phyloP scores from a whole-genome alignment of 2,888 invertebrate genomes.

The Chrysina gloriosa region DNA sequence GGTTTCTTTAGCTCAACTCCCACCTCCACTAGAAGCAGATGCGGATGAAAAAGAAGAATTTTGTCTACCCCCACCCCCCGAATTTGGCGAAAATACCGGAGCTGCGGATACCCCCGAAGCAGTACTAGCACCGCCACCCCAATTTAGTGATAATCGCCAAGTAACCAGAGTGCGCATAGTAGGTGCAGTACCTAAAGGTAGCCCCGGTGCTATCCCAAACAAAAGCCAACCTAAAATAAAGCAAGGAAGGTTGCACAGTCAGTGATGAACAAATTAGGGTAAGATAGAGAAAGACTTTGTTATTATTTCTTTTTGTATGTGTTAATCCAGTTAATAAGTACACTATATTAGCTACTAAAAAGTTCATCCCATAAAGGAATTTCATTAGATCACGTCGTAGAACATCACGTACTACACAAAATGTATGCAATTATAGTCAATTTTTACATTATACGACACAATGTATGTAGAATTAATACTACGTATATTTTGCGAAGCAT shows the following conservation, averaged over 20 bases:
- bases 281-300: not conserved
- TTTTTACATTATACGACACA: constrained; percentile 33
- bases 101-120: constrained; percentile 64
- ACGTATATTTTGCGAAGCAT: not conserved
- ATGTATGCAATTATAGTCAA: constrained; percentile 34
- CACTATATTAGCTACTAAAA: constrained; percentile 14
- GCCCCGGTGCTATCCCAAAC: constrained; percentile 40
- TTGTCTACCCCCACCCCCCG: constrained; percentile 72
- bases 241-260: constrained; percentile 63
- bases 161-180: constrained; percentile 81
- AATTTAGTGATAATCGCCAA: constrained; percentile 82
- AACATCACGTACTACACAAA: constrained; percentile 18
- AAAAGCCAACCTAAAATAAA: constrained; percentile 58
- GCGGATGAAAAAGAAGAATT: constrained; percentile 76
- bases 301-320: constrained; percentile 9
- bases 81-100: constrained; percentile 67
- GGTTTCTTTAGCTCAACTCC: constrained; percentile 81
- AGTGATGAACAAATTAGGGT: constrained; percentile 52
- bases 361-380: constrained; percentile 3
- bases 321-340: constrained; percentile 5
- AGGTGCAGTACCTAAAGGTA: constrained; percentile 81
- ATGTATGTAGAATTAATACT: constrained; percentile 6
- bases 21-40: constrained; percentile 80
- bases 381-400: constrained; percentile 10
- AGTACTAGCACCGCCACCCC: constrained; percentile 87